Evolutionary conservation across 1,140 invertebrate species (phyloP).

Genomic region (Zaprionus davidi): DNA sequence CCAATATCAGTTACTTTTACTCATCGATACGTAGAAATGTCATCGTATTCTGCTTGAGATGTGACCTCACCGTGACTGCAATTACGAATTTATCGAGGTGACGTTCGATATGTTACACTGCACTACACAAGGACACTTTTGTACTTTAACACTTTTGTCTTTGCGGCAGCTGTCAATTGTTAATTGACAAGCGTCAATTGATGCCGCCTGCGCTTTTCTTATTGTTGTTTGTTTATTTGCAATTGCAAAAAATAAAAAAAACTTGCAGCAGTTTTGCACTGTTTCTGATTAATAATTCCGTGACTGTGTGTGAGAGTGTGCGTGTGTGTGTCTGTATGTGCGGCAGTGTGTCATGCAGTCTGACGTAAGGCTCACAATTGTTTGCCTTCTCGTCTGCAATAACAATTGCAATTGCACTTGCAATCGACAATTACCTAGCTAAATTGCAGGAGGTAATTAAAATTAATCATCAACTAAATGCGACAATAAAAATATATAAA

Average conservation of each 20-base stretch:
- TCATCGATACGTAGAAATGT: neutral
- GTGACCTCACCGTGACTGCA: neutral
- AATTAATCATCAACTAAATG: conserved; percentile 9
- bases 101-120: neutral
- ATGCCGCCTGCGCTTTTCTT: conserved; percentile 5
- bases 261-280: conserved; percentile 34
- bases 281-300: conserved; percentile 52
- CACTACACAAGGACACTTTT: conserved; percentile 8
- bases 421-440: conserved; percentile 4
- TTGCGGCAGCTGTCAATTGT: conserved; percentile 17
- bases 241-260: conserved; percentile 23
- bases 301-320: neutral
- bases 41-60: neutral
- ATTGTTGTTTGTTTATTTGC: conserved; percentile 50
- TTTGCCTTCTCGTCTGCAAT: conserved; percentile 1
- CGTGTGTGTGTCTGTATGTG: conserved; percentile 7
- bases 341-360: conserved; percentile 39
- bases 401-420: conserved; percentile 7
- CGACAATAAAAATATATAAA: conserved; percentile 7
- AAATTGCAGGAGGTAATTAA: conserved; percentile 7
- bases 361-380: conserved; percentile 3
- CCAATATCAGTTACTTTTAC: neutral
- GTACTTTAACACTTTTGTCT: neutral
- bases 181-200: conserved; percentile 22
- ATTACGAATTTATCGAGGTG: neutral